Percentiles rank a stretch among this genome's conserved stretches.
These are phyloP conservation scores for Eubucco bourcierii DNA, from an alignment of 2,113 vertebrate species.

Conservation along the genomic window DNA sequence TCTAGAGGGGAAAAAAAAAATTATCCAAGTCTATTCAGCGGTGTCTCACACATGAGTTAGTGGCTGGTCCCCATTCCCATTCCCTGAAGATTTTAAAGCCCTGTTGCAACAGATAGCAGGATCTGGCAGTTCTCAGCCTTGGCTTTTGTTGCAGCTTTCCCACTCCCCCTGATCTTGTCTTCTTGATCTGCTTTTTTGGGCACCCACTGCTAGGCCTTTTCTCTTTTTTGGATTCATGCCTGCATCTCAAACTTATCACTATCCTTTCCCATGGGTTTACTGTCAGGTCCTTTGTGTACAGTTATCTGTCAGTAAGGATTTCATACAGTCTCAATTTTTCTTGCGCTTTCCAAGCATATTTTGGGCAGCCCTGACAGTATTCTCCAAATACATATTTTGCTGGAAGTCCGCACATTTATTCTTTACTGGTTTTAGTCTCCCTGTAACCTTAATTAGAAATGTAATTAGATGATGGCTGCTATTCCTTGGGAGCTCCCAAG, in stretches of 20 bases:
- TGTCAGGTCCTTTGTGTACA: background rate
- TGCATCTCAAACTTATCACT: background rate
- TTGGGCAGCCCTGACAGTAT: background rate
- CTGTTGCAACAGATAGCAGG: background rate
- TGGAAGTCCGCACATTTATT: slow-evolving; percentile 18
- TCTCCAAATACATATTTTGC: slow-evolving; percentile 16
- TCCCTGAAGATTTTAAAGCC: background rate
- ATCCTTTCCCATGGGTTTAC: slow-evolving; percentile 7
- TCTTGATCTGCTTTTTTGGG: background rate
- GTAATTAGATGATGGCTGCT: slow-evolving; percentile 42
- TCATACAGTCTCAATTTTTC: background rate
- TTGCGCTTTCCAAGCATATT: background rate
- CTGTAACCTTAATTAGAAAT: slow-evolving; percentile 56
- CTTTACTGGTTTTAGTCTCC: slow-evolving; percentile 2
- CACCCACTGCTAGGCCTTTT: slow-evolving; percentile 5
- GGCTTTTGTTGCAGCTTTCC: slow-evolving; percentile 16
- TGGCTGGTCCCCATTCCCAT: background rate
- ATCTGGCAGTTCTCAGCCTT: background rate
- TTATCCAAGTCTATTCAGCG: background rate
- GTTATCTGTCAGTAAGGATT: background rate
- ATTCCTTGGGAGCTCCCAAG: slow-evolving; percentile 50
- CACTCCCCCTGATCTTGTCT: background rate
- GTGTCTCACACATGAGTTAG: background rate
- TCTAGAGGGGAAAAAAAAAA: background rate
- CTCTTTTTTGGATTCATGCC: slow-evolving; percentile 7